Percentiles rank a stretch among this genome's conserved stretches.
Conservation (phyloP, 2,888 invertebrate species). For the Erpobdella octoculata region DNA sequence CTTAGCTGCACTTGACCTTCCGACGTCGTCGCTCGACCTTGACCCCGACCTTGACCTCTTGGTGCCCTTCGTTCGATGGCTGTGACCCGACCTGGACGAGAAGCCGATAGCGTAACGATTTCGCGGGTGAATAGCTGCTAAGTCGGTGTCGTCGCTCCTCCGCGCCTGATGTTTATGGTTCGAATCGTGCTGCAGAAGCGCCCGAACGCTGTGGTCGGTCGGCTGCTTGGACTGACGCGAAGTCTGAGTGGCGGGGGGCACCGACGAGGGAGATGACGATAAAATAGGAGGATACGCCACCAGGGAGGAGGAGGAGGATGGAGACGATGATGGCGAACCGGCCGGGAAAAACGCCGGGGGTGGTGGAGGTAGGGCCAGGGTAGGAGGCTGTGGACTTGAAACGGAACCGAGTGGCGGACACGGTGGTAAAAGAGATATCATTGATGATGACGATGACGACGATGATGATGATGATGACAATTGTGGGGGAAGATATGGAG, state of each 20-base stretch:
- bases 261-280: not conserved
- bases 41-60: too few relatives aligned
- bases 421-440: not conserved
- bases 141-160: not conserved
- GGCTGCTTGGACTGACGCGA: not conserved
- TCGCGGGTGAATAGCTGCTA: not conserved
- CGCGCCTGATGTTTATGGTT: too few relatives aligned
- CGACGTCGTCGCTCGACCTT: not conserved
- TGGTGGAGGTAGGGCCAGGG: not conserved
- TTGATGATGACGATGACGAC: not conserved
- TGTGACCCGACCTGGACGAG: too few relatives aligned
- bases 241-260: not conserved
- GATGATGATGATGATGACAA: not conserved
- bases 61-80: too few relatives aligned
- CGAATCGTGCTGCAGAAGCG: not conserved
- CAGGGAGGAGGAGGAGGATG: not conserved
- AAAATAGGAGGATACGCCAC: too few relatives aligned
- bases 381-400: not conserved
- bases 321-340: not conserved
- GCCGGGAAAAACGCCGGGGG: not conserved
- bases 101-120: not conserved
- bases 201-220: slow-evolving; percentile 19
- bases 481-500: not conserved
- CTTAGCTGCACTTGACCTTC: not conserved
- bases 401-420: not conserved